A percentile compares a stretch with the other conserved stretches of the same genome.
Conservation (phyloP, 2,797 vertebrate genomes). For the Gobio occitaniae region DNA sequence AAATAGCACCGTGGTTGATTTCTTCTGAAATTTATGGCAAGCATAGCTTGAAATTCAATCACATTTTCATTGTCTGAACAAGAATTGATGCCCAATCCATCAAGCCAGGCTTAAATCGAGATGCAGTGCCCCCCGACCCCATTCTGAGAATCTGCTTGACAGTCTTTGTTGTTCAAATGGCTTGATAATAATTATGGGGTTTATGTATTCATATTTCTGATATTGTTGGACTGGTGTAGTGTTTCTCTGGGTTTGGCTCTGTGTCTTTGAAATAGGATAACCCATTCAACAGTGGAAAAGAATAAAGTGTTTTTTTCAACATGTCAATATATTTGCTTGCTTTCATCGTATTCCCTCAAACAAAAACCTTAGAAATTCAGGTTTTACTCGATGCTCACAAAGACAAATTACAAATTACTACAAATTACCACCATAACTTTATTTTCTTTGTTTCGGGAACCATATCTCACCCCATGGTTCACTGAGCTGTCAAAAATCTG, state of each 20-base stretch:
- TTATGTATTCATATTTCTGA: conserved; percentile 27
- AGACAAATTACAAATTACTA: too few species aligned
- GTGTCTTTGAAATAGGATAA: conserved; percentile 33
- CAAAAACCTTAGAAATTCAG: not conserved
- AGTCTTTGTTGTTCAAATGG: conserved; percentile 31
- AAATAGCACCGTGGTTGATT: conserved; percentile 23
- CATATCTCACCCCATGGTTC: not conserved
- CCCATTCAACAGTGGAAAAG: conserved; percentile 32
- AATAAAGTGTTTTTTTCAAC: not conserved
- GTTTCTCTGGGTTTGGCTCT: conserved; percentile 41
- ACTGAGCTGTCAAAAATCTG: not conserved
- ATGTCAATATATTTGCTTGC: conserved; percentile 19
- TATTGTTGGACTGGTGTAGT: conserved; percentile 35
- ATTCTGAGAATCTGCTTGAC: conserved; percentile 13
- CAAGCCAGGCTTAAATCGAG: conserved; percentile 8
- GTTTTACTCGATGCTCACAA: not conserved
- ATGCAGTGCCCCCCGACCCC: not conserved
- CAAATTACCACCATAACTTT: not conserved
- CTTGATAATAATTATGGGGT: conserved; percentile 42
- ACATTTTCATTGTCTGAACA: conserved; percentile 1
- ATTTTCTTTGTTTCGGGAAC: conserved; percentile 8
- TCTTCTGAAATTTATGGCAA: conserved; percentile 31
- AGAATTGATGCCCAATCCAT: not conserved
- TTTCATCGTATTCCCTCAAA: not conserved
- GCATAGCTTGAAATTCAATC: conserved; percentile 23